Evolutionary conservation across 2,797 vertebrate genomes (phyloP).

Genomic region (Onychomys torridus): DNA sequence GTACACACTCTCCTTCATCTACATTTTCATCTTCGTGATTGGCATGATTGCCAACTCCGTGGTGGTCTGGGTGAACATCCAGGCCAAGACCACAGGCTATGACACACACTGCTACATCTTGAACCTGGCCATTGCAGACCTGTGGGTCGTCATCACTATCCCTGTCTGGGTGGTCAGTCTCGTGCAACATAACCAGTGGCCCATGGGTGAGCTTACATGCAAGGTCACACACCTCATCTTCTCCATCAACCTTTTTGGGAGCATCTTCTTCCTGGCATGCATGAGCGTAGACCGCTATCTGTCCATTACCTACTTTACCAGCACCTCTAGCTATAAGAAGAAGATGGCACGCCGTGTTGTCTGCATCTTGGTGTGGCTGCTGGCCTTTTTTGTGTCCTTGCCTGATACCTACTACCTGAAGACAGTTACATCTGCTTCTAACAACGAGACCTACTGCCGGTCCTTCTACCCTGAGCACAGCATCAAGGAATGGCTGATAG

Average conservation of each 20-base stretch:
- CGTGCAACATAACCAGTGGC: constrained; percentile 95
- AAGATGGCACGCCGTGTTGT: constrained; percentile 89
- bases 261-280: constrained; percentile 97
- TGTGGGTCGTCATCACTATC: constrained; percentile 95
- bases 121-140: constrained; percentile 94
- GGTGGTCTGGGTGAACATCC: constrained; percentile 97
- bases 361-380: constrained; percentile 94
- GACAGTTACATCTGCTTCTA: constrained; percentile 89
- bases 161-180: constrained; percentile 96
- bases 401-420: constrained; percentile 96
- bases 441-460: constrained; percentile 92
- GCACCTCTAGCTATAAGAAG: constrained; percentile 85
- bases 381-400: constrained; percentile 93
- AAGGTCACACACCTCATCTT: constrained; percentile 96
- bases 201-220: constrained; percentile 94
- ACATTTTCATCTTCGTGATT: constrained; percentile 95
- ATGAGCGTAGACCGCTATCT: constrained; percentile 98
- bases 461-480: constrained; percentile 94
- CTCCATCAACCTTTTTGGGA: constrained; percentile 96
- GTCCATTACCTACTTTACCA: constrained; percentile 87
- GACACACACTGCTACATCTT: constrained; percentile 97
- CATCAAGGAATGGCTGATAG: constrained; percentile 94
- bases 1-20: constrained; percentile 93
- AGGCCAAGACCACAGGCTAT: constrained; percentile 92
- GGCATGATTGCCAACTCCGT: constrained; percentile 94